These are phyloP conservation scores for Erebia ligea DNA, from an alignment of 2,888 invertebrate genomes.

Conservation along the genomic window DNA sequence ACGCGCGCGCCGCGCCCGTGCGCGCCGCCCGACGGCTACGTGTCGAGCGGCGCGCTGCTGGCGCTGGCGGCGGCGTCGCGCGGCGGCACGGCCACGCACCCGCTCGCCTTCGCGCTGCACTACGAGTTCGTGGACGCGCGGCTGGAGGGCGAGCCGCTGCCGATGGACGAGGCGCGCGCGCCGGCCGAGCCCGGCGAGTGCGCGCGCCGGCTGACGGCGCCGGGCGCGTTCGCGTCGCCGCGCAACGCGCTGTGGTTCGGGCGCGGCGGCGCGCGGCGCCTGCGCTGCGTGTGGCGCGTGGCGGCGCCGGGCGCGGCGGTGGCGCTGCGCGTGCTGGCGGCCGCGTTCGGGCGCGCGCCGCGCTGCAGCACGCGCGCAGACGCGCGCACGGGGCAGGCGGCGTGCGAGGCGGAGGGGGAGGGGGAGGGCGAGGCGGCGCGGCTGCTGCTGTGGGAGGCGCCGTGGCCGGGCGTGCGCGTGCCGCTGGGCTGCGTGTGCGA, in stretches of 20 bases:
- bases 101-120: constrained; percentile 87
- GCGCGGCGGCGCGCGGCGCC: constrained; percentile 89
- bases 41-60: constrained; percentile 72
- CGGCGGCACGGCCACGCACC: constrained; percentile 91
- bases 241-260: constrained; percentile 93
- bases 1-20: constrained; percentile 91
- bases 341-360: constrained; percentile 85
- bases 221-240: constrained; percentile 87
- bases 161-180: constrained; percentile 56
- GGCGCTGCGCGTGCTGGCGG: constrained; percentile 86
- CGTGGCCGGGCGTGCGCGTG: constrained; percentile 87
- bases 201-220: constrained; percentile 63
- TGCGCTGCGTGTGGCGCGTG: constrained; percentile 91
- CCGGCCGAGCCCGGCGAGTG: constrained; percentile 64
- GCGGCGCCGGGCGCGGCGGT: constrained; percentile 87
- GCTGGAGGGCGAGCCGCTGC: constrained; percentile 87
- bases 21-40: constrained; percentile 90
- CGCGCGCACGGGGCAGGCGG: constrained; percentile 86
- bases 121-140: constrained; percentile 94
- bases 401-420: constrained; percentile 57
- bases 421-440: constrained; percentile 62
- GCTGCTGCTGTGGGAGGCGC: constrained; percentile 86
- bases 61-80: constrained; percentile 77
- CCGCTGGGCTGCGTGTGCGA: constrained; percentile 19
- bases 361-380: constrained; percentile 88